Percentiles rank a stretch among this genome's conserved stretches.
Evolutionary conservation across 2,888 invertebrate genomes (phyloP).

Genomic region (Sphaeridia pumilis): DNA sequence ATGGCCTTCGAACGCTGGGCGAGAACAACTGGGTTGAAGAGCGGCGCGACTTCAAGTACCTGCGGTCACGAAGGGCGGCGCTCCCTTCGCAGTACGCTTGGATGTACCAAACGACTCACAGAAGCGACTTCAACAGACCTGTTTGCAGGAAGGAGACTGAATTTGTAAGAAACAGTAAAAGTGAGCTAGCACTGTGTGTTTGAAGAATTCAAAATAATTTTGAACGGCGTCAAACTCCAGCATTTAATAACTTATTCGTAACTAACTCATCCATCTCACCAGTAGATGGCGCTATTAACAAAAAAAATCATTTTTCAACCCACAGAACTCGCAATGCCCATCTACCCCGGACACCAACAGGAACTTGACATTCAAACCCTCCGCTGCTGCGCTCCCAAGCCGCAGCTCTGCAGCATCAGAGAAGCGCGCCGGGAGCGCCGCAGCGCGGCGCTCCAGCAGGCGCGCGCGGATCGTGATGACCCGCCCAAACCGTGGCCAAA

Average conservation of each 20-base stretch:
- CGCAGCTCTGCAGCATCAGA: slow-evolving; percentile 16
- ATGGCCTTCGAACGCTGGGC: slow-evolving; percentile 19
- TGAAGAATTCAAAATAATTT: neutral
- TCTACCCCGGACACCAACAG: slow-evolving; percentile 27
- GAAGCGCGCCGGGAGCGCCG: slow-evolving; percentile 1
- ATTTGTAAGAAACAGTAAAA: slow-evolving; percentile 20
- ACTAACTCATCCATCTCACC: neutral
- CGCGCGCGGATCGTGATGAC: slow-evolving; percentile 15
- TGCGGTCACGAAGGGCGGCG: slow-evolving; percentile 18
- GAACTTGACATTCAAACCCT: slow-evolving; percentile 25
- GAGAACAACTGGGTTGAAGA: slow-evolving; percentile 31
- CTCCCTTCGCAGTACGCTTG: slow-evolving; percentile 20
- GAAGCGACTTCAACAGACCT: slow-evolving; percentile 18
- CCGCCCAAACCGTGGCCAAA: neutral
- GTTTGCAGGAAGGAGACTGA: slow-evolving; percentile 23
- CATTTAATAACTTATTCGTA: neutral
- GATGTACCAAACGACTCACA: slow-evolving; percentile 21
- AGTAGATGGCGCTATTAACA: neutral
- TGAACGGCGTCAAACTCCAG: neutral
- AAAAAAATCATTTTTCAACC: neutral
- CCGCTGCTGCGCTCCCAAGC: slow-evolving; percentile 19
- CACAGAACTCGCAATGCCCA: slow-evolving; percentile 19
- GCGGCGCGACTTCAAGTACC: slow-evolving; percentile 20
- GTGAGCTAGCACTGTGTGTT: slow-evolving; percentile 13
- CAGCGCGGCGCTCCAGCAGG: slow-evolving; percentile 14